phyloP scores from a whole-genome alignment of 1,140 invertebrate species.

The Hirudo medicinalis region DNA sequence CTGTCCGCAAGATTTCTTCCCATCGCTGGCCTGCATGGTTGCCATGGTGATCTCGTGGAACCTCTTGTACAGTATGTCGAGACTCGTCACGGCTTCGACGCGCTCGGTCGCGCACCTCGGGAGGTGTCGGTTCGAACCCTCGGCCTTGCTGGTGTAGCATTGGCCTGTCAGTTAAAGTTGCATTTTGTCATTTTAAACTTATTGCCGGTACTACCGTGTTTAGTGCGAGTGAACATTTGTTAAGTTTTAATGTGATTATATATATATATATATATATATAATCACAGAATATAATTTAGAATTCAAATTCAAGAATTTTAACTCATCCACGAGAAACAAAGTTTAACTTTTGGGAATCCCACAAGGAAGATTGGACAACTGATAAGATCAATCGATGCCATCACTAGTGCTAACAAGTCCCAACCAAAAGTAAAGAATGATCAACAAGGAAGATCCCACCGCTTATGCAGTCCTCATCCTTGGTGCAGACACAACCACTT shows the following conservation, averaged over 20 bases:
- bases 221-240: too few relatives aligned
- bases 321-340: too few relatives aligned
- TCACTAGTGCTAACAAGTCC: background rate
- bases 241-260: too few relatives aligned
- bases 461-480: conserved; percentile 37
- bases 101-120: conserved; percentile 42
- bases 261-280: too few relatives aligned
- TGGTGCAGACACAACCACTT: conserved; percentile 39
- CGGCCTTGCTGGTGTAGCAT: conserved; percentile 39
- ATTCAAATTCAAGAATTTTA: too few relatives aligned
- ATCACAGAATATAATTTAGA: too few relatives aligned
- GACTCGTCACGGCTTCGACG: conserved; percentile 42
- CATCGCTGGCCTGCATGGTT: conserved; percentile 40
- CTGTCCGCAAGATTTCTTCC: conserved; percentile 37
- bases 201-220: too few relatives aligned
- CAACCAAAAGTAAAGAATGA: background rate
- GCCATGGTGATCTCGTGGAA: conserved; percentile 41
- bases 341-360: too few relatives aligned
- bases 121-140: conserved; percentile 32
- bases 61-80: conserved; percentile 42
- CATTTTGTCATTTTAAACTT: too few relatives aligned
- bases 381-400: background rate
- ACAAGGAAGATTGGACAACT: too few relatives aligned
- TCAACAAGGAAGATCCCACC: conserved; percentile 29
- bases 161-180: conserved; percentile 27